phyloP scores from a whole-genome alignment of 2,113 vertebrate genomes.

The Heloderma charlesbogerti region DNA sequence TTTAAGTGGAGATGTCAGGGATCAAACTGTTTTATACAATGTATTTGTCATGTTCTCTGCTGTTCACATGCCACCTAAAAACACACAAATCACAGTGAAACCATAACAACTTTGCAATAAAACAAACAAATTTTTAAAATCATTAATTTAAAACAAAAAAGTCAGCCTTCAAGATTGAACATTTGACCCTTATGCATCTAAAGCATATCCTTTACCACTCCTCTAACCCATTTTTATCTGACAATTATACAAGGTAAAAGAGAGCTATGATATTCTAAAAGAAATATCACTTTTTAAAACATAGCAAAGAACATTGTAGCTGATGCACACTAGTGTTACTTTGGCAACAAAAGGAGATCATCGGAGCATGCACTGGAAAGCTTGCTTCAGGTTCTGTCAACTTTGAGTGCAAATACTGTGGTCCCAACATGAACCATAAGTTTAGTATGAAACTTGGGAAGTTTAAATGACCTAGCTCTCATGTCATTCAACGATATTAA shows the following conservation, averaged over 20 bases:
- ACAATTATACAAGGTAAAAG: not conserved
- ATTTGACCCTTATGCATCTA: not conserved
- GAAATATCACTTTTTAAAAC: not conserved
- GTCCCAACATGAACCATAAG: conserved; percentile 5
- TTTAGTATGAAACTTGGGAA: conserved; percentile 55
- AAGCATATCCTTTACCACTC: not conserved
- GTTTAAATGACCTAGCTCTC: conserved; percentile 47
- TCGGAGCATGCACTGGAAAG: conserved; percentile 28
- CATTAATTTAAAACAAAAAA: not conserved
- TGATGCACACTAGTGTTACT: not conserved
- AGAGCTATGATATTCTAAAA: not conserved
- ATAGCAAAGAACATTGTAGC: not conserved
- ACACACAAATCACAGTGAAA: not conserved
- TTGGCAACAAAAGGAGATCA: not conserved
- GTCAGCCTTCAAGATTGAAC: not conserved
- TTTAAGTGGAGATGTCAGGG: not conserved
- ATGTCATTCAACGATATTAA: conserved; percentile 55
- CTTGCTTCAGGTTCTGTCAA: not conserved
- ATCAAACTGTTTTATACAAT: not conserved
- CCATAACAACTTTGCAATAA: not conserved
- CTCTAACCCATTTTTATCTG: not conserved
- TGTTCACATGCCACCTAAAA: not conserved
- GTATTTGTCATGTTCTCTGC: not conserved
- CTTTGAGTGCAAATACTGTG: not conserved
- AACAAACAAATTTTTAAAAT: not conserved